Evolutionary conservation across 2,888 invertebrate species (phyloP).

Genomic region (Eretmocerus hayati): DNA sequence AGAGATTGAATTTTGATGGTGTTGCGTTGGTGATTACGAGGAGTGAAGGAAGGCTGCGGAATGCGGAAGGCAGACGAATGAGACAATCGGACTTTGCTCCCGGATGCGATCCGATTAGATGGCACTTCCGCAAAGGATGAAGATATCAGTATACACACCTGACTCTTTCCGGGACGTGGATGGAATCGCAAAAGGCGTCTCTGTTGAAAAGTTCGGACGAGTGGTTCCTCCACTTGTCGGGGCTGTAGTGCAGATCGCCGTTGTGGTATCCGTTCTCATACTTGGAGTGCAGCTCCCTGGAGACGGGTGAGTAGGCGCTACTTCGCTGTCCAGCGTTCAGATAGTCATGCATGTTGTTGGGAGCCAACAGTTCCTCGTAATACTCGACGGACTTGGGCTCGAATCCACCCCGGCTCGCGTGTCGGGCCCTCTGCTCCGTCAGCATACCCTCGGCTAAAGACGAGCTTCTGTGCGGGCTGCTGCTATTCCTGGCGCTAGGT

Average conservation of each 20-base stretch:
- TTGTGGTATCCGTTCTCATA: constrained; percentile 40
- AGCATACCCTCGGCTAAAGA: constrained; percentile 22
- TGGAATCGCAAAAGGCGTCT: too few relatives aligned
- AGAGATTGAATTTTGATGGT: too few relatives aligned
- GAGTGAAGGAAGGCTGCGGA: too few relatives aligned
- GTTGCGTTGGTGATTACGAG: too few relatives aligned
- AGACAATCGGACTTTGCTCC: too few relatives aligned
- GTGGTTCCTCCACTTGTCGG: constrained; percentile 28
- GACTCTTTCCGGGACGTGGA: too few relatives aligned
- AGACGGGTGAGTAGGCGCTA: constrained; percentile 29
- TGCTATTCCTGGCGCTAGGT: too few relatives aligned
- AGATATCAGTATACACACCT: too few relatives aligned
- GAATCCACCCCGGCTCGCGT: constrained; percentile 34
- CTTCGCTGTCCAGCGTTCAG: too few relatives aligned
- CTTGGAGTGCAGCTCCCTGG: constrained; percentile 26
- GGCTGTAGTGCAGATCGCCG: constrained; percentile 25
- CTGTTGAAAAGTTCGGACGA: constrained; percentile 25
- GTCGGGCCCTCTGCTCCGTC: constrained; percentile 29
- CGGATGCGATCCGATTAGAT: too few relatives aligned
- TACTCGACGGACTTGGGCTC: constrained; percentile 40
- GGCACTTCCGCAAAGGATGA: too few relatives aligned
- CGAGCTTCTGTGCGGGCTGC: constrained; percentile 26
- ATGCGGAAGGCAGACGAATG: too few relatives aligned
- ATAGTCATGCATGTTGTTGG: constrained; percentile 34
- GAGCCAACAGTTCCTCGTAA: constrained; percentile 39